Percentiles rank a stretch among this genome's conserved stretches.
Conservation (phyloP, 2,113 vertebrate species). For the Otocyon megalotis region DNA sequence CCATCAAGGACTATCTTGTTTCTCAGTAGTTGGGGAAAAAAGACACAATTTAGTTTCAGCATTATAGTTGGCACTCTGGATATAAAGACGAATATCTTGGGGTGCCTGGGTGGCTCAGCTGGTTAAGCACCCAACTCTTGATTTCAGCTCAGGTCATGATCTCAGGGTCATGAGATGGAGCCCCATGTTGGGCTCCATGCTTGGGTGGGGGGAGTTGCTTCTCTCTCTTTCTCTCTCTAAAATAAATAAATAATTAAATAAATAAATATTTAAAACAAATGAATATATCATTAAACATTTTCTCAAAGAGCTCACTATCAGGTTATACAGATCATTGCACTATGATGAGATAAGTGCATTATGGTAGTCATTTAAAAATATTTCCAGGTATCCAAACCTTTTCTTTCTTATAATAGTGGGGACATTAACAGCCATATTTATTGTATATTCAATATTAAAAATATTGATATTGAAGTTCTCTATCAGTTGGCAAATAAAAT, state of each 20-base stretch:
- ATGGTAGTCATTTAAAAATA: not conserved
- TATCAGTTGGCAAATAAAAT: not conserved
- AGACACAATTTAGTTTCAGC: not conserved
- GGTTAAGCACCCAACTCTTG: not conserved
- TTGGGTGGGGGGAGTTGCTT: no score
- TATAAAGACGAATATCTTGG: not conserved
- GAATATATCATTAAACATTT: not conserved
- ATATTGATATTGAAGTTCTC: not conserved
- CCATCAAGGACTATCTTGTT: not conserved
- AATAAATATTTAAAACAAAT: not conserved
- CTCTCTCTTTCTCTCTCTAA: no score
- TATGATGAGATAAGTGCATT: not conserved
- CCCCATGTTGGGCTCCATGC: no score
- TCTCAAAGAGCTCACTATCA: not conserved
- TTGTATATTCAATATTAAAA: not conserved
- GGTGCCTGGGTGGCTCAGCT: not conserved
- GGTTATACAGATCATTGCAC: not conserved
- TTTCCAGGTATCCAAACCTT: not conserved
- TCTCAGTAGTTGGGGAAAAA: not conserved
- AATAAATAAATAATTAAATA: no score
- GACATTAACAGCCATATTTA: not conserved
- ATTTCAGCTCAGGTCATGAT: not conserved
- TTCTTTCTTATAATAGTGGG: not conserved
- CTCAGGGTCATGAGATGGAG: no score
- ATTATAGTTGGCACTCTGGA: not conserved